phyloP scores from a whole-genome alignment of 2,113 vertebrate species.

The Taurulus bubalis region DNA sequence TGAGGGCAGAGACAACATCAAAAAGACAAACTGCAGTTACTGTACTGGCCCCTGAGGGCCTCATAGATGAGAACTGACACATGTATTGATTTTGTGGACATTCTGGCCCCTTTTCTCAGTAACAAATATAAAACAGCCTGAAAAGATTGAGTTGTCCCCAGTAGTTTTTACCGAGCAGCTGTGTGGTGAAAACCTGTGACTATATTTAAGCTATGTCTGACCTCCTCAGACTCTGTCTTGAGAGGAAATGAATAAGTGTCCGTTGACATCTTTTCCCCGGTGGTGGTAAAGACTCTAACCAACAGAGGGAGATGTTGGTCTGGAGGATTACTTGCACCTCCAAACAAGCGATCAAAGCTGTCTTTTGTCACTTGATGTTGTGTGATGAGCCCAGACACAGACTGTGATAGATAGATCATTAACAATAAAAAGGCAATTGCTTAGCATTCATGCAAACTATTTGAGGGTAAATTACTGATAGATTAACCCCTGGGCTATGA shows the following conservation, averaged over 20 bases:
- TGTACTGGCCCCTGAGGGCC: not conserved
- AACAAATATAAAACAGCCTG: not conserved
- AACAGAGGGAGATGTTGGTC: constrained; percentile 61
- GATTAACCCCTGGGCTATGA: not conserved
- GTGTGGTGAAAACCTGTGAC: not conserved
- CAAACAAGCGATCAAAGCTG: not conserved
- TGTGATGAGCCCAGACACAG: not conserved
- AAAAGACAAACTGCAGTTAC: not conserved
- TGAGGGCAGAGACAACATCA: not conserved
- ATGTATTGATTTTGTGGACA: constrained; percentile 25
- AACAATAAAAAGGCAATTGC: not conserved
- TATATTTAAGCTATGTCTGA: not conserved
- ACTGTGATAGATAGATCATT: not conserved
- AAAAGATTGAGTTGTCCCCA: not conserved
- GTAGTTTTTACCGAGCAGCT: not conserved
- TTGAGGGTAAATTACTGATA: not conserved
- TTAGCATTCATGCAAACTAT: not conserved
- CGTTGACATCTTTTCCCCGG: not conserved
- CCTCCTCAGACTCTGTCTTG: not conserved
- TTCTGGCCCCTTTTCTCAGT: not conserved
- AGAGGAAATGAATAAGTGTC: not conserved
- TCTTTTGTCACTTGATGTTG: not conserved
- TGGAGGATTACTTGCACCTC: not conserved
- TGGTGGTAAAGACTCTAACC: constrained; percentile 37
- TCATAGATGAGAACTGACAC: not conserved